Percentiles rank a stretch among this genome's conserved stretches.
Evolutionary conservation across 2,797 vertebrate genomes (phyloP).

Genomic region (Oreochromis mossambicus): DNA sequence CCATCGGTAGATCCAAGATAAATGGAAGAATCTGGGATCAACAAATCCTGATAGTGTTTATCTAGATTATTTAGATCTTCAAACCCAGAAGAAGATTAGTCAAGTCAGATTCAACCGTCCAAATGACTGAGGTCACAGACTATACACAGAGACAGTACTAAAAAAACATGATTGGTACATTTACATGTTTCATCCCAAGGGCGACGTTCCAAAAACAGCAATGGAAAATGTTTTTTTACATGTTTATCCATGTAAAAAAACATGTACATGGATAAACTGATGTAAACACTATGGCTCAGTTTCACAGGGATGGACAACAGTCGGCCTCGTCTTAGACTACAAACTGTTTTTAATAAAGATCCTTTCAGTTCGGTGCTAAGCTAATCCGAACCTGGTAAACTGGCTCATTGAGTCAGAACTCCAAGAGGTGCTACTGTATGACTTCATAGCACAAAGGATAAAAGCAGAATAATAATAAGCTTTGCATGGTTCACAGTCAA

Average conservation of each 20-base stretch:
- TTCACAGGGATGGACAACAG: background rate
- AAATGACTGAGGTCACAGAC: background rate
- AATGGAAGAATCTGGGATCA: accelerated
- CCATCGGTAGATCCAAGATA: background rate
- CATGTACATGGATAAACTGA: background rate
- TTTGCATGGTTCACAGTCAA: background rate
- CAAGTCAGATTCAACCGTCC: background rate
- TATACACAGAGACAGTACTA: background rate
- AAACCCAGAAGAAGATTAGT: background rate
- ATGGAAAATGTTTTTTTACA: background rate
- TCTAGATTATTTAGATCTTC: background rate
- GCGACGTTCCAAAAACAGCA: background rate
- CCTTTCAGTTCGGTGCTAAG: background rate
- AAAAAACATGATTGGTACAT: background rate
- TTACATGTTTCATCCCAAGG: background rate
- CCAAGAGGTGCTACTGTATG: background rate
- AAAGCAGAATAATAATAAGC: accelerated
- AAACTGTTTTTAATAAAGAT: background rate
- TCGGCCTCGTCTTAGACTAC: accelerated
- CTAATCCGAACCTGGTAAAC: accelerated
- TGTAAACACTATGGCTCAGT: background rate
- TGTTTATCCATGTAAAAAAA: background rate
- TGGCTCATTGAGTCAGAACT: background rate
- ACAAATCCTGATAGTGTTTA: background rate
- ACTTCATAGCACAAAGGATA: background rate